Evolutionary conservation across 2,888 invertebrate genomes (phyloP).

Genomic region (Lathronympha strigana): DNA sequence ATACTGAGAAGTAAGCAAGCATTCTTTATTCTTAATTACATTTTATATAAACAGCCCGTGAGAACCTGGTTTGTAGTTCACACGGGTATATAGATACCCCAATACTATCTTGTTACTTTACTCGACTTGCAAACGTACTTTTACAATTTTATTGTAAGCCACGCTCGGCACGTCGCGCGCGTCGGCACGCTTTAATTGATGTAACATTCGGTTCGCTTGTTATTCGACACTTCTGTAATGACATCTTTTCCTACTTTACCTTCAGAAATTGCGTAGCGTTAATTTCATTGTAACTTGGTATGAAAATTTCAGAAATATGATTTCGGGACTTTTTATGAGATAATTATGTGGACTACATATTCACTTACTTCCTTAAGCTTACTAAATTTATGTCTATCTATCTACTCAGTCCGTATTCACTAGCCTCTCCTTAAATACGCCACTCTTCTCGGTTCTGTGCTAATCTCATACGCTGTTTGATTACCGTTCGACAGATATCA

Average conservation of each 20-base stretch:
- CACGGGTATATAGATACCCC: conserved; percentile 62
- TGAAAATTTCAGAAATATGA: background rate
- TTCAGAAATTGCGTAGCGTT: conserved; percentile 9
- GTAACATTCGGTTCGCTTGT: conserved; percentile 20
- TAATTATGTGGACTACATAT: too few species aligned
- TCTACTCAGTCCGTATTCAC: too few species aligned
- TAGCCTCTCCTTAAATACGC: too few species aligned
- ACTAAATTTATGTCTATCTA: too few species aligned
- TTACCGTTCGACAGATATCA: too few species aligned
- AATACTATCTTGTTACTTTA: conserved; percentile 31
- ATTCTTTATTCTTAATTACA: conserved; percentile 57
- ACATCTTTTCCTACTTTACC: conserved; percentile 16
- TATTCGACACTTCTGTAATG: conserved; percentile 25
- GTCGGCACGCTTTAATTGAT: conserved; percentile 34
- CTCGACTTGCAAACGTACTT: conserved; percentile 25
- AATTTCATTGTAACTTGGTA: background rate
- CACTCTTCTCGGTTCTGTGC: too few species aligned
- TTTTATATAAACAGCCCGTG: conserved; percentile 65
- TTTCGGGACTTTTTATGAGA: too few species aligned
- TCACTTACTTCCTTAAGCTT: too few species aligned
- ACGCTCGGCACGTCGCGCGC: too few species aligned
- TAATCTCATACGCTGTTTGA: too few species aligned
- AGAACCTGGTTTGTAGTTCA: conserved; percentile 63
- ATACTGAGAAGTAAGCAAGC: conserved; percentile 57
- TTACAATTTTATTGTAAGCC: conserved; percentile 17